phyloP scores from a whole-genome alignment of 2,113 vertebrate species.

The Lota lota region DNA sequence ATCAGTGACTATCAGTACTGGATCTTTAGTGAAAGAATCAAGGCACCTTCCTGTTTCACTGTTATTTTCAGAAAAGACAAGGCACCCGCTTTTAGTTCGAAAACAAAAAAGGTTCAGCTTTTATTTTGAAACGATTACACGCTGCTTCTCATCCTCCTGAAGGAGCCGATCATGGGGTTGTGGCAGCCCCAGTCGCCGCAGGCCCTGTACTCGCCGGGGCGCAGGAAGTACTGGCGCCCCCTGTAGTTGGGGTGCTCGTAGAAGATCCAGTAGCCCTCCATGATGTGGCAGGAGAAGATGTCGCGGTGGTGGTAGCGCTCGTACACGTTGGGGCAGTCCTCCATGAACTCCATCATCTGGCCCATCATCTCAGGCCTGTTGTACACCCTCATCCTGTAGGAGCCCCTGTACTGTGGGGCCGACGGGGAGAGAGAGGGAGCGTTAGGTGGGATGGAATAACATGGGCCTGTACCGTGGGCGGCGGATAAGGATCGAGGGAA shows the following conservation, averaged over 20 bases:
- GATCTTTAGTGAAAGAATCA: background rate
- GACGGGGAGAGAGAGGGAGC: constrained; percentile 4
- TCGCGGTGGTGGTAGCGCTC: constrained; percentile 65
- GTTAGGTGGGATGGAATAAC: background rate
- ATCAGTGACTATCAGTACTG: no score
- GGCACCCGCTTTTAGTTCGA: constrained; percentile 51
- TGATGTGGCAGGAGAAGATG: constrained; percentile 69
- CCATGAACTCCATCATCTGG: constrained; percentile 67
- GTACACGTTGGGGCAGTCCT: constrained; percentile 72
- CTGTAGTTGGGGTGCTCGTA: constrained; percentile 76
- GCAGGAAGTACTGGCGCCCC: constrained; percentile 73
- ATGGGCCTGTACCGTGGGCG: constrained; percentile 10
- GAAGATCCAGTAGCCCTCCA: constrained; percentile 74
- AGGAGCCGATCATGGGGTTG: constrained; percentile 73
- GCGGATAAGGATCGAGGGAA: background rate
- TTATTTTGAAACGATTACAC: constrained; percentile 38
- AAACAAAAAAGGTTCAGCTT: background rate
- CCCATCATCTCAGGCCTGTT: constrained; percentile 69
- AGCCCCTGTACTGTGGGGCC: constrained; percentile 65
- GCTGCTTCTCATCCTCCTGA: constrained; percentile 69
- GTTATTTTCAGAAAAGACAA: background rate
- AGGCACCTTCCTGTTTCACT: background rate
- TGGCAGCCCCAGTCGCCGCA: constrained; percentile 72
- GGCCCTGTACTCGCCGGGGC: constrained; percentile 69
- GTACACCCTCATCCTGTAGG: constrained; percentile 70